phyloP scores from a whole-genome alignment of 2,888 invertebrate species.

The Agrotis segetum region DNA sequence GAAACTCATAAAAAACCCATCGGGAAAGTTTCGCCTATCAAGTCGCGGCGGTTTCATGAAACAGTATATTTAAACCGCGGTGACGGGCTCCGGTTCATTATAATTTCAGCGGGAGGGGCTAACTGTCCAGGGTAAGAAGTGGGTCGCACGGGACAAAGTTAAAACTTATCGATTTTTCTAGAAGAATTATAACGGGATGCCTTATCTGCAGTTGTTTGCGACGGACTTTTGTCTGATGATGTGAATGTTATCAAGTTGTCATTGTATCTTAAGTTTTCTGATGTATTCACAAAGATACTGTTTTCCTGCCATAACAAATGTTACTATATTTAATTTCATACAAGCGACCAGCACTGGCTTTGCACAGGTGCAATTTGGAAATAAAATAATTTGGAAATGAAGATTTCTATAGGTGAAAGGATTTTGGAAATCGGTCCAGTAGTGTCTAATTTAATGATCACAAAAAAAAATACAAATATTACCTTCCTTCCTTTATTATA shows the following conservation, averaged over 20 bases:
- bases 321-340: too few relatives aligned
- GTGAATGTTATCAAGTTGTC: not conserved
- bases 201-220: slow-evolving; percentile 18
- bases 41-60: slow-evolving; percentile 38
- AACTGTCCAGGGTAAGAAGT: slow-evolving; percentile 60
- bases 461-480: too few relatives aligned
- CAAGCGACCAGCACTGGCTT: too few relatives aligned
- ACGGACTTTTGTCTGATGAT: slow-evolving; percentile 1
- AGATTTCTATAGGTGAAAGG: too few relatives aligned
- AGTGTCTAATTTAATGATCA: too few relatives aligned
- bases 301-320: too few relatives aligned
- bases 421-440: too few relatives aligned
- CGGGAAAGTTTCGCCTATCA: slow-evolving; percentile 48
- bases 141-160: slow-evolving; percentile 66
- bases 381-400: too few relatives aligned
- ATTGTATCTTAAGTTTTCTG: not conserved
- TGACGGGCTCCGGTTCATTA: slow-evolving; percentile 61
- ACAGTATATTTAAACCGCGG: slow-evolving; percentile 59
- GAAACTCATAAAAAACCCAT: slow-evolving; percentile 47
- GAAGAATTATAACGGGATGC: slow-evolving; percentile 33
- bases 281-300: too few relatives aligned
- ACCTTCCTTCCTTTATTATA: too few relatives aligned
- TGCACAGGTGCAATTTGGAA: too few relatives aligned
- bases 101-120: slow-evolving; percentile 61
- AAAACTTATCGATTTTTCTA: slow-evolving; percentile 71